Evolutionary conservation across 2,888 invertebrate species (phyloP).

Genomic region (Eupeodes luniger): DNA sequence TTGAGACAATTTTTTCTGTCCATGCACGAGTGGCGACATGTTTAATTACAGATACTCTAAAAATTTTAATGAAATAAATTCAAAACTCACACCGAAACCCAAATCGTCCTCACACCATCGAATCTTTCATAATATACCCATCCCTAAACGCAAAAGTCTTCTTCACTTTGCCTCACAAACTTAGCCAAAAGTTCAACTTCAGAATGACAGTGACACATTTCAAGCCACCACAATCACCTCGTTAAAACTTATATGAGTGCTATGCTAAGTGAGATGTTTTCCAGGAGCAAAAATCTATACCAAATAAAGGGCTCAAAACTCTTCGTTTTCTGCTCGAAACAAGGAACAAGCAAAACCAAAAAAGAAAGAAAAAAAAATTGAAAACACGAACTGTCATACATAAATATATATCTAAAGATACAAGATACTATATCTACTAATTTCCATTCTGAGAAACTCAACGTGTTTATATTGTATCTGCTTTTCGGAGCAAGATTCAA

Average conservation of each 20-base stretch:
- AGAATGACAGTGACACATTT: conserved; percentile 47
- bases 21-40: no score
- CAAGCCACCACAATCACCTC: conserved; percentile 50
- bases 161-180: conserved; percentile 15
- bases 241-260: conserved; percentile 31
- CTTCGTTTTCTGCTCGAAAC: background rate
- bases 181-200: conserved; percentile 30
- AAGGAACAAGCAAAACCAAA: background rate
- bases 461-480: conserved; percentile 38
- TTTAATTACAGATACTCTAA: no score
- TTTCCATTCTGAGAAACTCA: conserved; percentile 49
- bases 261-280: conserved; percentile 20
- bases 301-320: background rate
- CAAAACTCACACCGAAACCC: no score
- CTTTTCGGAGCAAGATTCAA: conserved; percentile 65
- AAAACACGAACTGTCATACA: background rate
- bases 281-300: background rate
- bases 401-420: background rate
- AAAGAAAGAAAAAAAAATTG: background rate
- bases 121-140: no score
- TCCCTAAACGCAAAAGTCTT: background rate
- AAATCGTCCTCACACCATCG: no score
- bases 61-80: no score
- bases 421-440: conserved; percentile 39
- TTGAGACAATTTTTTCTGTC: no score